Evolutionary conservation across 2,113 vertebrate genomes (phyloP), one percentile per base, ranked within the genome.

Genomic region (Coregonus clupeaformis): DNA sequence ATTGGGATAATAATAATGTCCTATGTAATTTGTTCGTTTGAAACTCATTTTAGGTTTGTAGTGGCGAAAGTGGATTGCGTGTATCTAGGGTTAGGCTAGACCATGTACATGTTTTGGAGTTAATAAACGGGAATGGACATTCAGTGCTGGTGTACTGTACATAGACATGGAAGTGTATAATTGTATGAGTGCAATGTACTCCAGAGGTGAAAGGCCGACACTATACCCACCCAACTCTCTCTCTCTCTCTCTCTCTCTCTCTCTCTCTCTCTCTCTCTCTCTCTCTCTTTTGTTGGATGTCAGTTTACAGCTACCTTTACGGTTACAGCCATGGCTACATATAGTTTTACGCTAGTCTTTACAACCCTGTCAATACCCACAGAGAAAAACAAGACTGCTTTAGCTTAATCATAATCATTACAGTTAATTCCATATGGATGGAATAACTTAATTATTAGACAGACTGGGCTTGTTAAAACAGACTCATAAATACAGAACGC

Each of bases 311-410:
- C 60, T 62, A 66, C 29, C 55, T 69, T 80, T 73, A 80, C 72
- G 77, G 65, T 79, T 76, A 86, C 83, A 83, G 4, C 64, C 36
- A 47, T 69, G 69, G 77, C 81, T 64, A n/a, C 2, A 9, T 27
- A 29, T 6, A 4, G 24, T 29, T 13, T 13, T 18, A 49, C 14
- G 14, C 81, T 74, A 45, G 67, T 87, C 80, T 91, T 91, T 87
- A 90, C 76, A 80, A 82, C 80, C 72, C 24, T 82, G 9, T 42
- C 36, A 42, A 42, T 11, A 42, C 36, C 36, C 36, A 42, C 36
- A 42, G 9, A 42, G 36, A 42, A 42, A 42, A 42, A 42, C 9
- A 11, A 42, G 36, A 11, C 49, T 52, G 49, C 49, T 52, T 18
- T 18, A 52, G 49, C 14, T 18, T 18, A 18, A 18, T 52, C 49